Evolutionary conservation across 2,888 invertebrate species (phyloP).

Genomic region (Sicus ferrugineus): DNA sequence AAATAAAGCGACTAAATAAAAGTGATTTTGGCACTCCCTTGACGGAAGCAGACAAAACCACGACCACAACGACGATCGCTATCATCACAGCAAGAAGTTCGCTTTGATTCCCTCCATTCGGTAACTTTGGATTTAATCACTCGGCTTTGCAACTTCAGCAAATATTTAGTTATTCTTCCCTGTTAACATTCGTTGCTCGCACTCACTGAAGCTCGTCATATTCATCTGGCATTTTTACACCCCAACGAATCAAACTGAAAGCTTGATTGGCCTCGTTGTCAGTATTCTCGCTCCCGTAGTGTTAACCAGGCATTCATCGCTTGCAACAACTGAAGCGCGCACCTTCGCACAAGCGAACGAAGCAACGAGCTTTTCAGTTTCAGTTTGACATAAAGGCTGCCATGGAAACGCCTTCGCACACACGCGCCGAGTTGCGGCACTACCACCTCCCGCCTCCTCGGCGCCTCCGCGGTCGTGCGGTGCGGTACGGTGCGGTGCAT

Average conservation of each 20-base stretch:
- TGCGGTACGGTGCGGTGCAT: neutral
- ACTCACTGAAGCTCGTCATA: neutral
- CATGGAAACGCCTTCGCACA: neutral
- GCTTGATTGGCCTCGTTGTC: conserved; percentile 40
- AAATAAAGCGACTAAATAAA: too few species aligned
- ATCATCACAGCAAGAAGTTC: too few species aligned
- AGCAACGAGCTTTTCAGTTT: neutral
- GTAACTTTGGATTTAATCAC: too few species aligned
- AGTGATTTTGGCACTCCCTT: too few species aligned
- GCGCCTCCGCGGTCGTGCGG: too few species aligned
- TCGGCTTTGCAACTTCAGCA: too few species aligned
- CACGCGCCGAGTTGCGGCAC: neutral
- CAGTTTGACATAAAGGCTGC: neutral
- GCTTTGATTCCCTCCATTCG: too few species aligned
- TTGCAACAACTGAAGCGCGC: neutral
- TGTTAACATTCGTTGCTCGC: conserved; percentile 1
- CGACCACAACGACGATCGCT: too few species aligned
- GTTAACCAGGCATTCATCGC: conserved; percentile 23
- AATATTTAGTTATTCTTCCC: too few species aligned
- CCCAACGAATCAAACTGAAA: conserved; percentile 26
- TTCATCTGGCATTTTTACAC: neutral
- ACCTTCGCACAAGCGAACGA: neutral
- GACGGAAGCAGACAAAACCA: too few species aligned
- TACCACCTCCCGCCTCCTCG: neutral
- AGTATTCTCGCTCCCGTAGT: conserved; percentile 34